These are phyloP conservation scores for Ophioderma brevispina DNA, from an alignment of 35 echinoderm and acorn worm genomes.

Conservation along the genomic window DNA sequence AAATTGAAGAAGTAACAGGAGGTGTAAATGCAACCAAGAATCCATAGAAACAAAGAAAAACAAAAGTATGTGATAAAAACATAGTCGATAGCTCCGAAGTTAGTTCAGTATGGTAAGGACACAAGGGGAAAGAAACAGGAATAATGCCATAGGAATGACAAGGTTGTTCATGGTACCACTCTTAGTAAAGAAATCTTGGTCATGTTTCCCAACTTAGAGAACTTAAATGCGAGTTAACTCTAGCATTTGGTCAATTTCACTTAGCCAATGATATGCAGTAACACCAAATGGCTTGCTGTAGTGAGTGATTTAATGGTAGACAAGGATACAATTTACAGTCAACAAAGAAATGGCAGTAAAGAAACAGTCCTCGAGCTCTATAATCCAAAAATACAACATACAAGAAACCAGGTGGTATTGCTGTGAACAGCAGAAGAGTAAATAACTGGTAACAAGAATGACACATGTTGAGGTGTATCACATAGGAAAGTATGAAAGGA, in stretches of 20 bases:
- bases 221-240: background rate
- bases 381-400: background rate
- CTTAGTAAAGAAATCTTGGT: background rate
- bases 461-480: background rate
- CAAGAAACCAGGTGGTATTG: background rate
- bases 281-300: background rate
- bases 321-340: background rate
- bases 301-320: background rate
- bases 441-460: background rate
- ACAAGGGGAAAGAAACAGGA: background rate
- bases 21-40: background rate
- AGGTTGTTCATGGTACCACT: background rate
- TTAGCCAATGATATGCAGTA: background rate
- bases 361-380: background rate
- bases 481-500: background rate
- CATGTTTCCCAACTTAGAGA: background rate
- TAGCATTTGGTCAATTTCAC: background rate
- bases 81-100: background rate
- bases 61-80: background rate
- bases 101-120: background rate
- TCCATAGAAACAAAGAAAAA: no score
- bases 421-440: background rate
- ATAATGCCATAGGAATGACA: background rate
- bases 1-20: background rate
- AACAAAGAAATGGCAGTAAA: background rate